phyloP scores from a whole-genome alignment of 2,888 invertebrate genomes.

The Hanleya hanleyi region DNA sequence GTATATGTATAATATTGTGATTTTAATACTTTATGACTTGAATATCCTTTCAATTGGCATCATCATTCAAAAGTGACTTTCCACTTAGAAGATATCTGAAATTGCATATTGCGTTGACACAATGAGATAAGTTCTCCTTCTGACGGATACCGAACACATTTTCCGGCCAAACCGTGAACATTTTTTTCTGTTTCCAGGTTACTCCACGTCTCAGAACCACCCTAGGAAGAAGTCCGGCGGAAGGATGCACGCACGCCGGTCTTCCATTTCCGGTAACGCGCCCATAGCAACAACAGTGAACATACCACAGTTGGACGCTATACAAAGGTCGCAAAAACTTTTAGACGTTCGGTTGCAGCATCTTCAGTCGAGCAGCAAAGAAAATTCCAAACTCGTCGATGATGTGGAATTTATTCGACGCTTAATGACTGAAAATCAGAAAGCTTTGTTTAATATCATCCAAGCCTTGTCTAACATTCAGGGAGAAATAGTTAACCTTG shows the following conservation, averaged over 20 bases:
- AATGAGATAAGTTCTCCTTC: too few species aligned
- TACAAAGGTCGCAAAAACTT: conserved; percentile 70
- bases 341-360: conserved; percentile 72
- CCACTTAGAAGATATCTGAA: too few species aligned
- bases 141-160: too few species aligned
- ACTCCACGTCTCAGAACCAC: conserved; percentile 2
- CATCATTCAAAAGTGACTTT: too few species aligned
- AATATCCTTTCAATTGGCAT: too few species aligned
- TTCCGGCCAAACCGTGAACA: too few species aligned
- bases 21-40: too few species aligned
- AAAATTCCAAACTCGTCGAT: conserved; percentile 69
- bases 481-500: conserved; percentile 67
- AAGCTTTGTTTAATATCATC: conserved; percentile 71
- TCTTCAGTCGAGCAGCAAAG: conserved; percentile 70
- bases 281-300: conserved; percentile 69
- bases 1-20: too few species aligned
- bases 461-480: conserved; percentile 71
- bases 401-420: conserved; percentile 71
- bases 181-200: background rate
- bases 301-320: conserved; percentile 72
- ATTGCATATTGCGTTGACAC: too few species aligned
- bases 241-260: conserved; percentile 48
- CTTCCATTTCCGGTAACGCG: conserved; percentile 52
- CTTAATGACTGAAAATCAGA: conserved; percentile 73
- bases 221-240: conserved; percentile 36